phyloP scores from a whole-genome alignment of 2,113 vertebrate genomes.

The Cygnus buccinator region DNA sequence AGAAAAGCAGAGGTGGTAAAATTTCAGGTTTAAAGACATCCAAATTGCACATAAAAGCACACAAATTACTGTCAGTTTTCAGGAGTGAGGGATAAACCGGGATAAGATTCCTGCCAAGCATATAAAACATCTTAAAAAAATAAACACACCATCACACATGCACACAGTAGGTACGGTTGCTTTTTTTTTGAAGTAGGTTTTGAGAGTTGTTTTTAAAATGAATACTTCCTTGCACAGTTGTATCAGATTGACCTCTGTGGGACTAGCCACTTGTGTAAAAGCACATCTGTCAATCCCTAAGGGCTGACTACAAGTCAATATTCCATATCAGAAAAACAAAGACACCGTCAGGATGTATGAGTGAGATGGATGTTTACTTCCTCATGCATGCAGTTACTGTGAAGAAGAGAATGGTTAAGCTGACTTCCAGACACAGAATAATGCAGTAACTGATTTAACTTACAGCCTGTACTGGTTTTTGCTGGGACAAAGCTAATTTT shows the following conservation, averaged over 20 bases:
- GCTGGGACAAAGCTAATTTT: not conserved
- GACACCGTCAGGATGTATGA: not conserved
- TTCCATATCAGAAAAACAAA: not conserved
- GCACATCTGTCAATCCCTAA: not conserved
- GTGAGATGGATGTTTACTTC: not conserved
- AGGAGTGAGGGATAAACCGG: not conserved
- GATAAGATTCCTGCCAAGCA: not conserved
- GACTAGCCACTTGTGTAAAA: not conserved
- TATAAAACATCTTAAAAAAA: not conserved
- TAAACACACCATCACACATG: not conserved
- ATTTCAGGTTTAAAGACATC: not conserved
- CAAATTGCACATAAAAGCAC: not conserved
- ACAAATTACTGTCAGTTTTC: not conserved
- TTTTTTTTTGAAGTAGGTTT: not conserved
- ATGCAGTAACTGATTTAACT: not conserved
- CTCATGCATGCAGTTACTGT: not conserved
- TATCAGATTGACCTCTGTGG: not conserved
- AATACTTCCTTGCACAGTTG: not conserved
- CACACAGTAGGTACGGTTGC: not conserved
- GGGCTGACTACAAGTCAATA: not conserved
- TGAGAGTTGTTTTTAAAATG: not conserved
- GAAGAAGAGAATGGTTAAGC: not conserved
- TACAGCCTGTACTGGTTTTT: not conserved
- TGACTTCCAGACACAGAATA: not conserved
- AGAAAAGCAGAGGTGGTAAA: not conserved